Evolutionary conservation across 2,888 invertebrate species (phyloP), one percentile per base, ranked within the genome.

Genomic region (Cerceris ruficornis): DNA sequence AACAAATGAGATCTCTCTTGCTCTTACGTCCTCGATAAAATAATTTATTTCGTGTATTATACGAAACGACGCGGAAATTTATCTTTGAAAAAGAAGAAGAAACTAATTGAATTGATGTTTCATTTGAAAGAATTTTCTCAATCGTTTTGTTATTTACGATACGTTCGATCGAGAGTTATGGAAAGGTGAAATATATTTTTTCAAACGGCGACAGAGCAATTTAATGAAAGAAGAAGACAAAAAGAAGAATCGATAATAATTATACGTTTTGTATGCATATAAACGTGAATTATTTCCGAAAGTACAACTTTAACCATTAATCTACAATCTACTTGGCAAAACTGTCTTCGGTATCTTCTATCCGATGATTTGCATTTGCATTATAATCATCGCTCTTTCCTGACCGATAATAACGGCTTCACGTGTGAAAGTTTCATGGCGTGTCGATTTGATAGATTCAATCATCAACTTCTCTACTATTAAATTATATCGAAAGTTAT

Each of bases 371-470:
- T 55, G 17, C 54, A 55, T 55, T 55, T 55, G 11, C 15, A 17
- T 7, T 55, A 17, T 17, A 55, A 55, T 17, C 17, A 17, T 15
- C 17, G 17, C 54, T 55, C 54, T 11, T 55, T 55, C 7, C 15
- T 4, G 17, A 55, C 17, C 54, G 8, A 55, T 55, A 55, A 55
- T 55, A 55, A 55, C 17, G 17, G 17, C 54, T 55, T 17, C 17
- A 8, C 7, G 8, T 7, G 54, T 13, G 54, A 55, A 55, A 55
- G 17, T 55, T 17, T 8, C 7, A 11, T 2, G 7, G 9, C 14
- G 46, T 46, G 46, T 46, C 14, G 59, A 60, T 43, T 60, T n/a
- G 11, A 43, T 8, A 60, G 46, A 17, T 55, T 55, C 15, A 55
- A 55, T 55, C 54, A n/a, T 5, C 50, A n/a, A 2, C 13, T n/a